Evolutionary conservation across 2,888 invertebrate genomes (phyloP), one percentile per base, ranked within the genome.

Genomic region (Oscheius myriophilus): DNA sequence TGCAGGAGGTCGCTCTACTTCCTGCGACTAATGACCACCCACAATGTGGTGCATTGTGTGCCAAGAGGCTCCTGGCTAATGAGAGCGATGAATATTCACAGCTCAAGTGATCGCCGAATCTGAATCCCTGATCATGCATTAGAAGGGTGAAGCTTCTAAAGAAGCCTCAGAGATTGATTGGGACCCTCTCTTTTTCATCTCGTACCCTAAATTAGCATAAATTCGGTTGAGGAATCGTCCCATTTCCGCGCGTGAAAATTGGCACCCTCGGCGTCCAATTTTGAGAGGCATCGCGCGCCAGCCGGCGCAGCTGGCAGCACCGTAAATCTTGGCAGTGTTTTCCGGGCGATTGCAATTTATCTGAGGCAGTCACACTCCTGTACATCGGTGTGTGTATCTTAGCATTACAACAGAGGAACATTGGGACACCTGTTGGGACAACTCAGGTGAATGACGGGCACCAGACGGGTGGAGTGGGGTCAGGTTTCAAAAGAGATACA

Each of bases 21-120:
- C 58, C 58, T 58, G 43, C 25, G 58, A 58, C 61, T 61, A 61
- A 61, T 61, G 61, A 61, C 61, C 25, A 11, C 12, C 14, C 21
- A 61, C 61, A 61, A 61, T 61, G 49, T 49, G 61, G 49, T 46
- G 21, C 61, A 61, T 61, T 61, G 61, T 61, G 46, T 33, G 43
- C 16, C 23, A 23, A 21, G 61, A 26, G 49, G 61, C 61, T 26
- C 49, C 49, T 46, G 46, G 61, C 61, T 61, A 61, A 61, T 61
- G 61, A 61, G 61, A 49, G 61, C 49, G 18, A 18, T 61, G 61
- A 61, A 61, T 61, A 61, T 61, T 61, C 61, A n/a, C 49, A 33
- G 25, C 61, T 61, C 61, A 39, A 61, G 61, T 61, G 61, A 61
- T 61, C 61, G 33, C 26, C 49, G 16, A 33, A 33, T 33, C 33